These are phyloP conservation scores for Myrmecobius fasciatus DNA, from an alignment of 2,113 vertebrate genomes.

Conservation along the genomic window DNA sequence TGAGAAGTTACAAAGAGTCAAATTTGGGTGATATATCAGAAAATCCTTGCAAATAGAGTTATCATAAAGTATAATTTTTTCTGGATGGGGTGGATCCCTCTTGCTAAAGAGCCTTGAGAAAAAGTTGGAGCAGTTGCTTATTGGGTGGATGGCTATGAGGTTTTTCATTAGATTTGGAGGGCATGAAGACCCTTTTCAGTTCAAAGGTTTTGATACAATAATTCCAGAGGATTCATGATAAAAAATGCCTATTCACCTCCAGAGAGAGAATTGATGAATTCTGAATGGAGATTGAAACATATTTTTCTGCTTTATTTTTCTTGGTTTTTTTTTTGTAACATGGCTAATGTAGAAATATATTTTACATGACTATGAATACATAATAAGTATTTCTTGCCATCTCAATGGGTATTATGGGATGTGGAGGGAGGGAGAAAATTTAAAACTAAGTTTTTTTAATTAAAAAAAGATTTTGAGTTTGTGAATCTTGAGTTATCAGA, in stretches of 20 bases:
- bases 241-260: neutral
- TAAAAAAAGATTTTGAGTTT: neutral
- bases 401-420: neutral
- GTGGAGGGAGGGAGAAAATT: neutral
- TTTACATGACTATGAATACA: neutral
- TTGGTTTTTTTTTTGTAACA: neutral
- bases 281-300: neutral
- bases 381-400: neutral
- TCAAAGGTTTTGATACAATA: neutral
- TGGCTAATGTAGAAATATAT: neutral
- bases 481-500: neutral
- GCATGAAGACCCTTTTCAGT: neutral
- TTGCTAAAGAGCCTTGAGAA: neutral
- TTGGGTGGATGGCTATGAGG: neutral
- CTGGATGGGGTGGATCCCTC: neutral
- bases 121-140: neutral
- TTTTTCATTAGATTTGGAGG: neutral
- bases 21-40: neutral
- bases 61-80: neutral
- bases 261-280: neutral
- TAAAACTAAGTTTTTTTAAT: neutral
- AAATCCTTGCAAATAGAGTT: neutral
- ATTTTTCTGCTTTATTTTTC: neutral
- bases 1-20: neutral
- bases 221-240: neutral